These are phyloP conservation scores for Orchesella cincta DNA, from an alignment of 1,140 invertebrate species.

Conservation along the genomic window DNA sequence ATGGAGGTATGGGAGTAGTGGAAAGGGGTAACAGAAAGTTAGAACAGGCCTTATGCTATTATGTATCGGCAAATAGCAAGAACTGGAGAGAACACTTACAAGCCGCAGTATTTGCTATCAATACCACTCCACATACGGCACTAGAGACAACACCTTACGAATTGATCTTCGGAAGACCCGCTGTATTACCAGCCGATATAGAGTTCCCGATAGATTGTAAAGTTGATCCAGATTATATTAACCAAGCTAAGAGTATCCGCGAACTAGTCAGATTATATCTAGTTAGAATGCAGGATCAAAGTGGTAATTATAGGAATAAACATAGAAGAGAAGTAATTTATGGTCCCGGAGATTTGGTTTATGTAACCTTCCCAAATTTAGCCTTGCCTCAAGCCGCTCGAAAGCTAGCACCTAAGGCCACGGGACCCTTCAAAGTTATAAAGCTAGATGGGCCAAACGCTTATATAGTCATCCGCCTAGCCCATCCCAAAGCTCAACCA, in stretches of 20 bases:
- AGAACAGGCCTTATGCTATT: neutral
- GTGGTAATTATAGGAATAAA: neutral
- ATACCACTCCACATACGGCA: neutral
- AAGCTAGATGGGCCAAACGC: no score
- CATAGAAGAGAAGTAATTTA: neutral
- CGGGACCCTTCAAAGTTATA: neutral
- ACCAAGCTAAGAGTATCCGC: neutral
- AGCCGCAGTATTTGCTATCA: neutral
- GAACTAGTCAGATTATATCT: neutral
- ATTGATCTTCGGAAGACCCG: neutral
- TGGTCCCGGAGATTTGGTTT: neutral
- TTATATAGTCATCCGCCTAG: neutral
- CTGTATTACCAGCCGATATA: no score
- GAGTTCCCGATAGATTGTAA: no score
- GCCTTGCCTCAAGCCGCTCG: neutral
- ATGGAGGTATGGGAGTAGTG: neutral
- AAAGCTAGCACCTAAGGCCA: neutral
- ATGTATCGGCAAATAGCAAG: neutral
- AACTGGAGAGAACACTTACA: neutral
- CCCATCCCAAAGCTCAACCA: neutral
- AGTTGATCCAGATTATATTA: no score
- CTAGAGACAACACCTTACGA: neutral
- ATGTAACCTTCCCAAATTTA: neutral
- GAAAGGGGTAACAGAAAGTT: neutral
- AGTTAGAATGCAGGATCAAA: neutral